Conservation (phyloP, 2,888 invertebrate species). For the Hydriomena furcata region DNA sequence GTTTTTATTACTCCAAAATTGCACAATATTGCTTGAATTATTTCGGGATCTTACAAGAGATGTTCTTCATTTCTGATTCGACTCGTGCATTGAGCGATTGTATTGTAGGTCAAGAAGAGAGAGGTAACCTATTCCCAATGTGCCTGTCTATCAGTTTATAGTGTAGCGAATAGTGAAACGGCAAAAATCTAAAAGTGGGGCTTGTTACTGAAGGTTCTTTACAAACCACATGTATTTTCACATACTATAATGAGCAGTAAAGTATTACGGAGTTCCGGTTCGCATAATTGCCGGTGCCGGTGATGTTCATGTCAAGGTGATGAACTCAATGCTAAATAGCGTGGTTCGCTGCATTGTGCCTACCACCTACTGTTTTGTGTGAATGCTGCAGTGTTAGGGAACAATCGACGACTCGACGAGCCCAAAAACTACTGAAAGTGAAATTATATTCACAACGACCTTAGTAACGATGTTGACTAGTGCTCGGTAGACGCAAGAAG, state of each 20-base stretch:
- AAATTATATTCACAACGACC: too few species aligned
- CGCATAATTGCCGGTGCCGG: conserved; percentile 7
- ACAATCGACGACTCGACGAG: too few species aligned
- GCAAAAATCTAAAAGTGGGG: background rate
- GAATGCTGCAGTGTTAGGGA: background rate
- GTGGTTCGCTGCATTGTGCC: too few species aligned
- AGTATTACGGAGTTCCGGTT: conserved; percentile 13
- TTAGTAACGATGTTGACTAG: too few species aligned
- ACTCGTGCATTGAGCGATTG: background rate
- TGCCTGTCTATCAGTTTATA: background rate
- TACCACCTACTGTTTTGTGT: too few species aligned
- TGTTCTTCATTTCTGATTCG: too few species aligned
- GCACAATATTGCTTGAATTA: too few species aligned
- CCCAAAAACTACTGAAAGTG: too few species aligned
- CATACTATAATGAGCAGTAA: conserved; percentile 1
- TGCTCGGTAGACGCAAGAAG: too few species aligned
- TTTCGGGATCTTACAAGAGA: too few species aligned
- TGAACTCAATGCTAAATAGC: conserved; percentile 22
- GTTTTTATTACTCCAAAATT: background rate
- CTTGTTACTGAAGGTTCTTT: background rate
- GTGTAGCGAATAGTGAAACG: too few species aligned
- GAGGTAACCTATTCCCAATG: background rate
- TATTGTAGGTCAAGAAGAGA: background rate
- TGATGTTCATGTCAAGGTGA: conserved; percentile 13
- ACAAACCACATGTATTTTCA: conserved; percentile 1